A percentile compares a stretch with the other conserved stretches of the same genome.
Conservation (phyloP, 2,797 vertebrate genomes). For the Numenius phaeopus region DNA sequence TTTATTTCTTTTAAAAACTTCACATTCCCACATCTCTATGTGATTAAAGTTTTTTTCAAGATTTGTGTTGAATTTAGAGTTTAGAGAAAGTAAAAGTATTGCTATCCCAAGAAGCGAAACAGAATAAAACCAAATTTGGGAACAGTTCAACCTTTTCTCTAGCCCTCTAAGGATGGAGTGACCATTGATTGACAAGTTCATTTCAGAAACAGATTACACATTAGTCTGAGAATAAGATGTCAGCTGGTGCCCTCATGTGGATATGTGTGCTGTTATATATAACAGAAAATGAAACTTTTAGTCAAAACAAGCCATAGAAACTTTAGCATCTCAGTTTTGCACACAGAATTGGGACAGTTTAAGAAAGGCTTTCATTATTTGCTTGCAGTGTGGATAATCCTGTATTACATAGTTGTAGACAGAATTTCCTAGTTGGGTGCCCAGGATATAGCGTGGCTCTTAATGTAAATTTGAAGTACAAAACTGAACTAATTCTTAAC, state of each 20-base stretch:
- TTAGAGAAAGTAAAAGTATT: background rate
- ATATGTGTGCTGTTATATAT: conserved; percentile 4
- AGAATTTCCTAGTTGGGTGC: background rate
- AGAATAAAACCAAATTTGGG: background rate
- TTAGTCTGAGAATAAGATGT: conserved; percentile 55
- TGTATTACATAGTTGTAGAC: background rate
- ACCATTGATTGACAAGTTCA: background rate
- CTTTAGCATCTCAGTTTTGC: background rate
- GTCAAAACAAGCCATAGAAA: background rate
- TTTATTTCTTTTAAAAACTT: background rate
- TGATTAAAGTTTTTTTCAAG: background rate
- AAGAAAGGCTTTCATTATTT: background rate
- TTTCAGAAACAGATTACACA: conserved; percentile 4
- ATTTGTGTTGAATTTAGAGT: background rate
- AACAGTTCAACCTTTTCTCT: background rate
- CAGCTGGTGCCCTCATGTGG: conserved; percentile 80
- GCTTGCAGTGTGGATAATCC: background rate
- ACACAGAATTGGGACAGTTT: background rate
- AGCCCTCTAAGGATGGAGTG: background rate
- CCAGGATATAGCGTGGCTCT: background rate
- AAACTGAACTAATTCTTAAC: background rate
- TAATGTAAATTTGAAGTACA: background rate
- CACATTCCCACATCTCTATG: background rate
- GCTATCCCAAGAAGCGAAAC: background rate
- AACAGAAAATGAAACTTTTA: background rate